Evolutionary conservation across 2,113 vertebrate species (phyloP), one percentile per base, ranked within the genome.

Genomic region (Rhynchomys soricoides): DNA sequence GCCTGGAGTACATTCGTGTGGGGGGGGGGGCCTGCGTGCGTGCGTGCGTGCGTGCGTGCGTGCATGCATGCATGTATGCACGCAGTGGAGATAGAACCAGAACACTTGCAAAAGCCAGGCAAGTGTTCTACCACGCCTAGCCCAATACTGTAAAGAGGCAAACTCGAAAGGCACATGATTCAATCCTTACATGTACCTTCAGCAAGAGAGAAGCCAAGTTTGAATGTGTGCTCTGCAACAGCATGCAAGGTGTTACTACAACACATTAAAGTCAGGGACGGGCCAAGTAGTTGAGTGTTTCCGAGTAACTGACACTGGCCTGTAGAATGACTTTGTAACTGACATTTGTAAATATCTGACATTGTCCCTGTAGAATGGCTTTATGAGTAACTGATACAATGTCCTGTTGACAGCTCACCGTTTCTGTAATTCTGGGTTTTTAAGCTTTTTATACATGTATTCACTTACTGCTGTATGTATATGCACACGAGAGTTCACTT

Each of bases 191-290:
- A 89, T 4, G 79, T 22, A 78, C 52, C 24, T 66, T 91, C 29
- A 40, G 55, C 71, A 89, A 86, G 52, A 43, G 59, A 15, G 62
- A 89, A 21, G 66, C 45, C 45, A 68, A 62, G 13, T 82, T 82
- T 92, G 77, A 91, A n/a, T 91, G 55, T 81, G 64, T 83, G 34
- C 87, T 93, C 50, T 93, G 66, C 71, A 45, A 89, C 15, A 85
- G 62, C 45, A 75, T 22, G 64, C 43, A 45, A 50, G 70, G 34
- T 26, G n/a, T 77, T 75, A 77, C 68, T 77, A 96, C 64, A 85
- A 88, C 48, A 66, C 11, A 86, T 86, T 21, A 74, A 62, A 95
- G 86, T 62, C n/a, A 50, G 29, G 34, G 26, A 92, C 50, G n/a
- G 64, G 68, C 24, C 85, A 93, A 45, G 43, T 37, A 66, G 91